Evolutionary conservation across 2,113 vertebrate genomes (phyloP), one percentile per base, ranked within the genome.

Genomic region (Leucosticte australis): DNA sequence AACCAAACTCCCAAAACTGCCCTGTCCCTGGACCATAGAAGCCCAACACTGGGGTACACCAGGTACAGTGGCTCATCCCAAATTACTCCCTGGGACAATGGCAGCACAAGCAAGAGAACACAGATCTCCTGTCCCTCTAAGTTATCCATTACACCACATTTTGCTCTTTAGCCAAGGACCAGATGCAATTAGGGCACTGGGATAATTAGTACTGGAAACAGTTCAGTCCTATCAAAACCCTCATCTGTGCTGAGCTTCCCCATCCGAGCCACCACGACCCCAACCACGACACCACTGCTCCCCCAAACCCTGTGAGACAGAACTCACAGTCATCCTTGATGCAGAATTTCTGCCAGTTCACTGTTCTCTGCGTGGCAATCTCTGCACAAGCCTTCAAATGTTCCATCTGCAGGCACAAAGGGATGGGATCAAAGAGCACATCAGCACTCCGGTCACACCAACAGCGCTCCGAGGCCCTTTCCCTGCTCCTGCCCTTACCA

Each of bases 261-360:
- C 27, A 53, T 4, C 23, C 3, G 22, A 63, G 23, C 21, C 33
- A 20, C 12, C 39, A 15, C 2, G 1, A 44, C 7, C 65, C 60
- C 74, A 77, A 42, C 15, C 55, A 37, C 1, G 7, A 26, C 63
- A n/a, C 4, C 17, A 24, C 42, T 55, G 50, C 33, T 59, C 57
- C 78, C 79, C 30, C 56, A 50, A 59, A 59, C 1, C 27, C 42
- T 23, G 52, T 42, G 15, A n/a, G 69, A 42, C 44, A 59, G 33
- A 8, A 97, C 99, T 99, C 97, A 99, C 99, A 99, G 94, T 99
- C 99, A 14, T 99, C 99, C 96, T 99, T 99, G 97, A 99, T 98
- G 96, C 99, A 99, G 97, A 99, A 99, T 65, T 99, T 99, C 97
- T 99, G 99, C 99, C 99, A 99, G 98, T 99, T 99, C 83, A 99